These are phyloP conservation scores for Papilio polytes DNA, from an alignment of 1,140 invertebrate genomes.

Conservation along the genomic window DNA sequence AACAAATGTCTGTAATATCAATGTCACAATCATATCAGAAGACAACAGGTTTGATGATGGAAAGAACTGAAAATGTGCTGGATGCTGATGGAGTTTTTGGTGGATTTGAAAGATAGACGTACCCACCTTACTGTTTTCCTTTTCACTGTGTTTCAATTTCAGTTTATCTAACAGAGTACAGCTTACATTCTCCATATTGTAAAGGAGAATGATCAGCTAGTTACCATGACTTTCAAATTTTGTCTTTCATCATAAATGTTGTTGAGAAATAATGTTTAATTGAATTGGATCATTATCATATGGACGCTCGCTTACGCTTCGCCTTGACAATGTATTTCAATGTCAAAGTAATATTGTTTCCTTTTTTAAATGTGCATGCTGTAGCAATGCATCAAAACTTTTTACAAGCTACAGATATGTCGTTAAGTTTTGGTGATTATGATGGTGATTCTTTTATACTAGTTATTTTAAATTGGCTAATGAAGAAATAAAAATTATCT, in stretches of 20 bases:
- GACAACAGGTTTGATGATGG: neutral
- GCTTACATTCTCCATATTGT: constrained; percentile 64
- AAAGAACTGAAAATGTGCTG: neutral
- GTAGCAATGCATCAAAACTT: constrained; percentile 19
- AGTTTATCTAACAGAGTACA: constrained; percentile 58
- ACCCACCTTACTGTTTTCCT: constrained; percentile 54
- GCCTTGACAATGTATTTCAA: constrained; percentile 16
- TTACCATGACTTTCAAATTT: constrained; percentile 40
- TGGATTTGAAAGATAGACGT: no score
- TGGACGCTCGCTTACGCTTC: constrained; percentile 6
- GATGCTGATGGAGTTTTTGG: neutral
- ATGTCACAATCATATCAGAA: neutral
- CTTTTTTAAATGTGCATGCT: neutral
- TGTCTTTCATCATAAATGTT: constrained; percentile 38
- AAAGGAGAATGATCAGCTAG: constrained; percentile 46
- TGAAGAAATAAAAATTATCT: no score
- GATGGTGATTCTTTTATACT: neutral
- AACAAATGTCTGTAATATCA: neutral
- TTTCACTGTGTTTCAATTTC: constrained; percentile 56
- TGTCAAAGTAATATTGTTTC: constrained; percentile 16
- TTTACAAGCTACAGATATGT: neutral
- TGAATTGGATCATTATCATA: constrained; percentile 3
- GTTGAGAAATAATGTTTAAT: constrained; percentile 1
- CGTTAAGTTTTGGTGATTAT: neutral
- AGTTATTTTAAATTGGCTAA: no score